phyloP scores from a whole-genome alignment of 1,140 invertebrate genomes.

The Helicorthomorpha holstii region DNA sequence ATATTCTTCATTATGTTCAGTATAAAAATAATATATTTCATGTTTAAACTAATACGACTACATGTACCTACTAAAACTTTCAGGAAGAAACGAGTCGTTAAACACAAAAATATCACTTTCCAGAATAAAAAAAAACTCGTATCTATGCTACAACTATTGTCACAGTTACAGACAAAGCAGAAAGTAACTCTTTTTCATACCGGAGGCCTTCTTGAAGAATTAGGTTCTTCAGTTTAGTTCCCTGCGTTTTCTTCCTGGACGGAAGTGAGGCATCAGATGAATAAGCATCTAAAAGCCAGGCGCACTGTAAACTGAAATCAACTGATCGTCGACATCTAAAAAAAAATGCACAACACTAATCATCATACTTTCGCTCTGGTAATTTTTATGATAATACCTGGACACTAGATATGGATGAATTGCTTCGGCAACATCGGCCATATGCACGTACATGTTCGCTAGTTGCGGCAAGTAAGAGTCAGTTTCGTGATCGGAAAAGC shows the following conservation, averaged over 20 bases:
- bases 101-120: too few relatives aligned
- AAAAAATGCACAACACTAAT: too few relatives aligned
- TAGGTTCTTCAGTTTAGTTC: constrained; percentile 67
- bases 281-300: constrained; percentile 90
- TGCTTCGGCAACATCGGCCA: constrained; percentile 86
- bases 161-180: too few relatives aligned
- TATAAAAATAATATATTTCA: not conserved
- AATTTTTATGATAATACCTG: too few relatives aligned
- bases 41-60: too few relatives aligned
- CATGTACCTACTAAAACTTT: too few relatives aligned
- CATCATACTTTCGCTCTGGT: too few relatives aligned
- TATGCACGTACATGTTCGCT: constrained; percentile 96
- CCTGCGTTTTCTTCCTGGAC: constrained; percentile 64
- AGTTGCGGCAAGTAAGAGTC: constrained; percentile 97
- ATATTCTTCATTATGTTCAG: not conserved
- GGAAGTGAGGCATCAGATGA: constrained; percentile 52
- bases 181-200: too few relatives aligned
- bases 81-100: too few relatives aligned
- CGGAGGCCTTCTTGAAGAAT: constrained; percentile 74
- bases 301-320: constrained; percentile 87
- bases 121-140: too few relatives aligned
- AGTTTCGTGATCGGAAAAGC: constrained; percentile 74
- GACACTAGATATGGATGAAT: constrained; percentile 88
- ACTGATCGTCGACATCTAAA: constrained; percentile 75
- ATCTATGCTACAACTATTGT: too few relatives aligned